Evolutionary conservation across 2,888 invertebrate species (phyloP), one percentile per base, ranked within the genome.

Genomic region (Xestia c-nigrum): DNA sequence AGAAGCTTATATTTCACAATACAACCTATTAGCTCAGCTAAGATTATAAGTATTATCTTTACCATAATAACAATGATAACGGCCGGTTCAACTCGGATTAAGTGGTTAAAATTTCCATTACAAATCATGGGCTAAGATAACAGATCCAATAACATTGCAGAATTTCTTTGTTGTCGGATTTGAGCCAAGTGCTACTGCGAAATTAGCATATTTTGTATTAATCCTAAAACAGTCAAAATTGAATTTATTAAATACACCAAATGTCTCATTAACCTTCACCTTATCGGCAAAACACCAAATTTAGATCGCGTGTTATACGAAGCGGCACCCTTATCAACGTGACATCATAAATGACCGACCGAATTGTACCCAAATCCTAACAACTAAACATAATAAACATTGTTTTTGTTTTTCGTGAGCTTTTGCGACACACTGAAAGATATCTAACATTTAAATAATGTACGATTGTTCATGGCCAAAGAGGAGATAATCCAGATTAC

Each of bases 221-320:
- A 66, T 63, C 38, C 59, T 46, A 64, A 72, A 66, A 69, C 68
- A 83, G 66, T 67, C 16, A 31, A 47, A 67, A 63, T 59, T 24
- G 3, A 75, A 78, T 80, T 84, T 77, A 78, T 73, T 38, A 83
- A 73, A 64, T 61, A 70, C 31, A 86, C 74, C 72, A 78, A 88
- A 89, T 87, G 89, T 83, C 89, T 78, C 85, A 92, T 91, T 94
- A 91, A 94, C 94, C 94, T 94, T 94, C 92, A 94, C 90, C 92
- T 94, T 95, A 95, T 95, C 95, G 89, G 76, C 80, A 80, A 76
- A 87, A 88, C 81, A 89, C 90, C 89, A 89, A 93, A 93, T 91
- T 91, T 91, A 92, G 90, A 88, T 90, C 85, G 92, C 92, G 87
- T 92, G 92, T 81, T 84, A 84, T 83, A 81, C 85, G 70, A 85